phyloP scores from a whole-genome alignment of 2,888 invertebrate species.

The Patella depressa region DNA sequence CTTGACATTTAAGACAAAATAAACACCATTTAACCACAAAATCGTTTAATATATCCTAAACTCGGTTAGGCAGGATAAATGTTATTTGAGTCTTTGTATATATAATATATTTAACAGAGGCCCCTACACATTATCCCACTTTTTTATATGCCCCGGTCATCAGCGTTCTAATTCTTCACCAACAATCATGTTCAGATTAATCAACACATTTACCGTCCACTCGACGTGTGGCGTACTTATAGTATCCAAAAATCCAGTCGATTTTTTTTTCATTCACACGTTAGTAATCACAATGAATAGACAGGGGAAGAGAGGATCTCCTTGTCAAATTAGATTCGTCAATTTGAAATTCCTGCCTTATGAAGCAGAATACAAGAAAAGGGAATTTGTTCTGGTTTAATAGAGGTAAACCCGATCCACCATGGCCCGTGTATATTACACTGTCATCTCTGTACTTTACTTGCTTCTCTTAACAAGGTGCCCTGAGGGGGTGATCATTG shows the following conservation, averaged over 20 bases:
- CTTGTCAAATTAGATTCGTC: slow-evolving; percentile 13
- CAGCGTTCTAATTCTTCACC: not conserved
- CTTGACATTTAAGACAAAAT: slow-evolving; percentile 3
- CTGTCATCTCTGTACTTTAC: not conserved
- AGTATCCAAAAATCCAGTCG: too few relatives aligned
- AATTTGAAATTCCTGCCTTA: slow-evolving; percentile 5
- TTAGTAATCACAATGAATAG: slow-evolving; percentile 9
- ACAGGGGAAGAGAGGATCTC: not conserved
- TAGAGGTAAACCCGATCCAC: not conserved
- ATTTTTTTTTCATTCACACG: not conserved
- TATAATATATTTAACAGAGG: not conserved
- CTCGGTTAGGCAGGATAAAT: not conserved
- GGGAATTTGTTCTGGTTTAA: slow-evolving; percentile 10
- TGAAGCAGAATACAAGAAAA: slow-evolving; percentile 10
- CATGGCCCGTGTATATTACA: not conserved
- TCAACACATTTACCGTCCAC: too few relatives aligned
- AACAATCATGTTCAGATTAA: not conserved
- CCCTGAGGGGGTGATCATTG: slow-evolving; percentile 1
- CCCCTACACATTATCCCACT: not conserved
- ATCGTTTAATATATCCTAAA: not conserved
- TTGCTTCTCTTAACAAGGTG: not conserved
- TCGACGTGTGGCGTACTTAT: too few relatives aligned
- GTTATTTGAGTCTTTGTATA: too few relatives aligned
- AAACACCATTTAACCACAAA: not conserved
- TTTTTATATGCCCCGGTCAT: not conserved